These are phyloP conservation scores for Cancer borealis DNA, from an alignment of 2,888 invertebrate species.

Conservation along the genomic window DNA sequence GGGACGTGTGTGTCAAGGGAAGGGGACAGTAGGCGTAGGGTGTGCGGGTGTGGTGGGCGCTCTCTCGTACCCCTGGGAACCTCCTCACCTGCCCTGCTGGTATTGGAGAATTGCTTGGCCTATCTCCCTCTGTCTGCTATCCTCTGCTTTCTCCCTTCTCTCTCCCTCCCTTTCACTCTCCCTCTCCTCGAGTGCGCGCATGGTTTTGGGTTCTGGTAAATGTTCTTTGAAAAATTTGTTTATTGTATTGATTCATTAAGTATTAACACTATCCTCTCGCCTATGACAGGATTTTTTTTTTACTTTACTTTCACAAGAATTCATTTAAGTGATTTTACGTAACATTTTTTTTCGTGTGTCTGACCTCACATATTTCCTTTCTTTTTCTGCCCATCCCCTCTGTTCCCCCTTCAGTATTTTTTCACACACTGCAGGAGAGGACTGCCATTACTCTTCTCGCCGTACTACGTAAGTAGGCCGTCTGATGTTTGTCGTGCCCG, in stretches of 20 bases:
- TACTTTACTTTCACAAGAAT: neutral
- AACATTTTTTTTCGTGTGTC: neutral
- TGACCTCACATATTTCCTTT: neutral
- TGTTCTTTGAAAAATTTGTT: neutral
- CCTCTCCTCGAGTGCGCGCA: neutral
- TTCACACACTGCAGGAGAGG: neutral
- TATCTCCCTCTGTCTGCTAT: neutral
- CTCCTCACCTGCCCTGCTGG: conserved; percentile 29
- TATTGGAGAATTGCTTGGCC: conserved; percentile 29
- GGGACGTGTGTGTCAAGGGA: neutral
- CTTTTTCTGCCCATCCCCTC: neutral
- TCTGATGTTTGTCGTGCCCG: neutral
- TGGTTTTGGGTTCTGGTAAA: no score
- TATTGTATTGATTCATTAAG: no score
- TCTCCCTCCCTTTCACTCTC: neutral
- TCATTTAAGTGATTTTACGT: neutral
- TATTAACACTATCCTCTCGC: neutral
- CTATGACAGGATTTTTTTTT: neutral
- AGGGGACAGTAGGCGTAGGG: neutral
- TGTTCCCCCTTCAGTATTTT: neutral
- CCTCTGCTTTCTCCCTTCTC: neutral
- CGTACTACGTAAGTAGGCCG: neutral
- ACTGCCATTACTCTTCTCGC: neutral
- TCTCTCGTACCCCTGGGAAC: conserved; percentile 9
- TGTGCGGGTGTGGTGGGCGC: neutral